A percentile compares a stretch with the other conserved stretches of the same genome.
Evolutionary conservation across 2,888 invertebrate species (phyloP).

Genomic region (Ptilodon capucinus): DNA sequence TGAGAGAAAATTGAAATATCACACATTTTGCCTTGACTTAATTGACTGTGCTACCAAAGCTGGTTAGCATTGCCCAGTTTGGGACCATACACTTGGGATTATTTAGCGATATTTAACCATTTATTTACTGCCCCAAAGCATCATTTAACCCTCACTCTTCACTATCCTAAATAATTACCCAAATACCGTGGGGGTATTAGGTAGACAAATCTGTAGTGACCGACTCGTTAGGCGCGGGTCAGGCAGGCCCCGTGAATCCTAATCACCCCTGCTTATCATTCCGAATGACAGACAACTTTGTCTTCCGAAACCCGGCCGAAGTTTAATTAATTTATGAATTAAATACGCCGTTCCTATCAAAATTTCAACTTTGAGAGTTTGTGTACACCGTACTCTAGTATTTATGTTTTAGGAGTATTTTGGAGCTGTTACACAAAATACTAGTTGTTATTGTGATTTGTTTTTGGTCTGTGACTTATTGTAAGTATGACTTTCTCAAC

Average conservation of each 20-base stretch:
- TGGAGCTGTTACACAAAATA: no score
- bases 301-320: slow-evolving; percentile 40
- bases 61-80: no score
- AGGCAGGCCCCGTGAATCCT: slow-evolving; percentile 51
- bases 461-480: no score
- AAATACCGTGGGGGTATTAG: slow-evolving; percentile 49
- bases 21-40: no score
- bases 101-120: no score
- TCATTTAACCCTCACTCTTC: background rate
- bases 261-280: slow-evolving; percentile 74
- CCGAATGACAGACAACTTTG: slow-evolving; percentile 61
- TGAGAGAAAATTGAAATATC: no score
- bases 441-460: no score
- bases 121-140: background rate
- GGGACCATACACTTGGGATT: no score
- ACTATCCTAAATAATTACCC: slow-evolving; percentile 17
- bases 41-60: no score
- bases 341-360: slow-evolving; percentile 56
- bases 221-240: slow-evolving; percentile 52
- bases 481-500: no score
- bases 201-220: slow-evolving; percentile 66
- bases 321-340: slow-evolving; percentile 79
- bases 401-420: no score
- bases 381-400: slow-evolving; percentile 8
- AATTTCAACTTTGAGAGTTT: slow-evolving; percentile 44